These are phyloP conservation scores for Campylorhamphus procurvoides DNA, from an alignment of 2,113 vertebrate genomes.

Conservation along the genomic window DNA sequence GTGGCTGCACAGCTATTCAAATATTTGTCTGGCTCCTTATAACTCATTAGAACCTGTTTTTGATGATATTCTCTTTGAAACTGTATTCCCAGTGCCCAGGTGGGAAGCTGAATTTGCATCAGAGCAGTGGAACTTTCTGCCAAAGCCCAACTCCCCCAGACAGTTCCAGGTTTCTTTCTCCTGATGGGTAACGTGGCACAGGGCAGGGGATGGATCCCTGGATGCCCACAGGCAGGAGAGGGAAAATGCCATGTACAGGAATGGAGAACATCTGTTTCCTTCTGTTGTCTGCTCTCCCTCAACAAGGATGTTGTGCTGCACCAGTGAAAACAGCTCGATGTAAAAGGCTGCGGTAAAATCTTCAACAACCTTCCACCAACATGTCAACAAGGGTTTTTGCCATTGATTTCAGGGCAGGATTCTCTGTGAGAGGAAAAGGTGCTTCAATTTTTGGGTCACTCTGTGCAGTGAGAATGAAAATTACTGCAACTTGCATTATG, in stretches of 20 bases:
- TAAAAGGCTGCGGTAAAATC: not conserved
- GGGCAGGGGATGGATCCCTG: not conserved
- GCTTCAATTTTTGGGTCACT: not conserved
- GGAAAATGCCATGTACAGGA: not conserved
- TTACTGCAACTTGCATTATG: not conserved
- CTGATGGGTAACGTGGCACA: not conserved
- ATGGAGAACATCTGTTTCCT: not conserved
- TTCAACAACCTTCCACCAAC: not conserved
- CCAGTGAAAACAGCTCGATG: not conserved
- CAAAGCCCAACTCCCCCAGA: not conserved
- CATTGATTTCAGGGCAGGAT: not conserved
- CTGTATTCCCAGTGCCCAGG: not conserved
- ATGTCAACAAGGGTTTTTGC: not conserved
- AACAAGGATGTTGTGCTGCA: not conserved
- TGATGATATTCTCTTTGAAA: slow-evolving; percentile 21
- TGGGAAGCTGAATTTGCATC: not conserved
- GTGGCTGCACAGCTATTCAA: slow-evolving; percentile 50
- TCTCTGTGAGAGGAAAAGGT: not conserved
- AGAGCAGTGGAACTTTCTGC: not conserved
- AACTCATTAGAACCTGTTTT: slow-evolving; percentile 54
- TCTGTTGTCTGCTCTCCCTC: not conserved
- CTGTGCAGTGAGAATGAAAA: not conserved
- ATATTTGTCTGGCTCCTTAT: slow-evolving; percentile 71
- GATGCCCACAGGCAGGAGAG: not conserved
- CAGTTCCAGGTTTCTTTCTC: not conserved